Conservation (phyloP, 2,113 vertebrate genomes). For the Cisticola juncidis region DNA sequence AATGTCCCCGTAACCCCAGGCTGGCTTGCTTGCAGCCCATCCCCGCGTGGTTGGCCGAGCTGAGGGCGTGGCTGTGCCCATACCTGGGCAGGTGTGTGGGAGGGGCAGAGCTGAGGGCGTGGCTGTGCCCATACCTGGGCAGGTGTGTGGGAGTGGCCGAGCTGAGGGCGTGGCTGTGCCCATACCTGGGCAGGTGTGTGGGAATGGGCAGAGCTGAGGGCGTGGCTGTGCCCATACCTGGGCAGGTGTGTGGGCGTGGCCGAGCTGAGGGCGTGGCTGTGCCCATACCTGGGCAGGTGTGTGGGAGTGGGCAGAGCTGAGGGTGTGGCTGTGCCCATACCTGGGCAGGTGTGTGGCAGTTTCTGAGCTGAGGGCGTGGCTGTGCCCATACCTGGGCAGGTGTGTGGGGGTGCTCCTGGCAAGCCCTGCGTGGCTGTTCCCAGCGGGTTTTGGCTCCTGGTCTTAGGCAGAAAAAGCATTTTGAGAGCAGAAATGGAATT, state of each 20-base stretch:
- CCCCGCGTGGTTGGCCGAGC: conserved; percentile 53
- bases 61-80: conserved; percentile 35
- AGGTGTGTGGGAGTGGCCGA: too few relatives aligned
- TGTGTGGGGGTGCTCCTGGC: background rate
- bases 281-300: too few relatives aligned
- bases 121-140: conserved; percentile 50
- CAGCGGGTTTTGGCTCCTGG: background rate
- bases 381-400: conserved; percentile 13
- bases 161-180: conserved; percentile 52
- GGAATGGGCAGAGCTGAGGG: conserved; percentile 64
- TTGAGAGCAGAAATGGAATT: background rate
- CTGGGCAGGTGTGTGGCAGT: too few relatives aligned
- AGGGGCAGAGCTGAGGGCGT: conserved; percentile 54
- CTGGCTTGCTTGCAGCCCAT: conserved; percentile 75
- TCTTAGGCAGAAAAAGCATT: background rate
- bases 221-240: conserved; percentile 33
- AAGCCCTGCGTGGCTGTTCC: background rate
- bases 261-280: conserved; percentile 48
- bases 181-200: too few relatives aligned
- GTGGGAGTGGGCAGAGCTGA: conserved; percentile 68
- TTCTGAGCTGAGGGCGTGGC: conserved; percentile 58
- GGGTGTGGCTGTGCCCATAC: conserved; percentile 31
- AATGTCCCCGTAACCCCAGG: conserved; percentile 71
- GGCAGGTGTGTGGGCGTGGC: too few relatives aligned
- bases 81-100: conserved; percentile 24